Base-by-base conservation (phyloP, 2,888 invertebrate genomes). In the Perdita meconis region DNA sequence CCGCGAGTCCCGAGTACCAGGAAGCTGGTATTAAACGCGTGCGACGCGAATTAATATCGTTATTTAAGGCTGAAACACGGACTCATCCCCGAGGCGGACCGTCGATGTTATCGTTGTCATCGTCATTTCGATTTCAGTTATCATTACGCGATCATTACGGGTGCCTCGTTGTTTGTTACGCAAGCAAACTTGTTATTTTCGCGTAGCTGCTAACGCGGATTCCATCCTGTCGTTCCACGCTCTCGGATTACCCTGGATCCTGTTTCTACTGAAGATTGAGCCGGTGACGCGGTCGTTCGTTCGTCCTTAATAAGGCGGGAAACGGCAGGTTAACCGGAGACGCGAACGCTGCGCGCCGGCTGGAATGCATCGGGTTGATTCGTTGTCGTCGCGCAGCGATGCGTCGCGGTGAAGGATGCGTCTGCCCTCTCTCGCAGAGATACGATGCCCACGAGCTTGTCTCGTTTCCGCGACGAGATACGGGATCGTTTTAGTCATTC, bases 1-100 rank as follows among this genome's bases (percentile, higher is more conserved):
- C 6, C 30, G 30, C 30, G 6, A 6, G 30, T 30, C 6, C 30
- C 6, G 30, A 30, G 30, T 2, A 30, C 30, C 6, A 30, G 30
- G 30, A 30, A 30, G 30, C 10, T 53, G 68, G 70, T 80, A 78
- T 84, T 83, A 83, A 81, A 78, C 80, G 75, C 71, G 67, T 81
- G 69, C 74, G 78, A 86, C 74, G 81, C 74, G 82, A 86, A 86
- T 86, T 86, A 87, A 84, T 83, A 78, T 82, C 83, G 85, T 87
- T 86, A 86, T 86, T 86, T 85, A 81, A 76, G 60, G 51, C 47
- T 59, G 53, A 50, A 76, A 72, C 66, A 66, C 65, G 55, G 65
- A 53, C 38, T 40, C 66, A 59, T 24, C 65, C 30, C 63, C 67
- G 50, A 51, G 69, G 60, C 30, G 50, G 50, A 61, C 22, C 67